These are phyloP conservation scores for Cherax quadricarinatus DNA, from an alignment of 1,140 invertebrate species.

Conservation along the genomic window DNA sequence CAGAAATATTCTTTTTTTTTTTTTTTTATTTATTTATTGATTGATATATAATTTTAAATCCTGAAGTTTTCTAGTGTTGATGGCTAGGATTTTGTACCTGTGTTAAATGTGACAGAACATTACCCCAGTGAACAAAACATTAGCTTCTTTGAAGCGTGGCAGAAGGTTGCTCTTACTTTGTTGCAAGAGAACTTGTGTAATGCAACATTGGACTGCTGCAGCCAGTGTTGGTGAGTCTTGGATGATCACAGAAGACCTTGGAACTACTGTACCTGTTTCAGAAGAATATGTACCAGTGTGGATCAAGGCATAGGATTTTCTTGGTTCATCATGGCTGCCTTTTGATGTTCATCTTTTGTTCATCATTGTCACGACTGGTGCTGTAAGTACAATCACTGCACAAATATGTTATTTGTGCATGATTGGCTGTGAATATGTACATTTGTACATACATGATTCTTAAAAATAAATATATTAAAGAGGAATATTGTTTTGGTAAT, in stretches of 20 bases:
- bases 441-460: constrained; percentile 28
- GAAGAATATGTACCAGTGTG: background rate
- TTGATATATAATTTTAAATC: background rate
- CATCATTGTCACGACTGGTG: constrained; percentile 57
- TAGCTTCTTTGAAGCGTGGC: background rate
- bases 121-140: background rate
- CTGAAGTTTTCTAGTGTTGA: background rate
- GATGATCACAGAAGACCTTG: background rate
- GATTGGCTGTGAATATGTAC: constrained; percentile 67
- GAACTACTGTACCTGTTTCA: background rate
- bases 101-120: background rate
- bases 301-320: background rate
- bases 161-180: background rate
- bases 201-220: background rate
- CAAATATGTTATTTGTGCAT: constrained; percentile 59
- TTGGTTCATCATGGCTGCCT: constrained; percentile 13
- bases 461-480: background rate
- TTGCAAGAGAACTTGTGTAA: background rate
- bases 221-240: background rate
- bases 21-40: background rate
- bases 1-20: background rate
- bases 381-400: constrained; percentile 67
- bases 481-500: background rate
- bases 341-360: constrained; percentile 55
- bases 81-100: background rate